Evolutionary conservation across 2,888 invertebrate species (phyloP), one percentile per base, ranked within the genome.

Genomic region (Julus scanicus): DNA sequence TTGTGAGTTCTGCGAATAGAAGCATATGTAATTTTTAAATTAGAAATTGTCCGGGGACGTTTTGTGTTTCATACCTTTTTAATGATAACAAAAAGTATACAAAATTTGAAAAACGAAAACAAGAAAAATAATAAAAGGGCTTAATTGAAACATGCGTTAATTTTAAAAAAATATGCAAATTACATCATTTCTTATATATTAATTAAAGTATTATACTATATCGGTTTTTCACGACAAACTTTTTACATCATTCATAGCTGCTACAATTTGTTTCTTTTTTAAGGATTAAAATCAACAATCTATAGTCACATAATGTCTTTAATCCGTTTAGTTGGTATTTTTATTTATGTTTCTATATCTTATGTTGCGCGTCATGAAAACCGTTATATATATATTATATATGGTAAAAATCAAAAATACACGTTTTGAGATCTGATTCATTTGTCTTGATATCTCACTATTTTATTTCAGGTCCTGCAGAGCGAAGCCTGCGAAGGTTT

Each of bases 51-150:
- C 17, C 53, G 53, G 11, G 13, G 53, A 53, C 53, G 53, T 53
- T 3, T 53, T 53, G 53, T 53, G 53, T 53, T 29, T 71, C 29
- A n/a, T 29, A 71, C 71, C 71, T 71, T 63, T 63, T 71, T 71
- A 71, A 71, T 71, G 71, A 71, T 71, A 71, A 71, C 29, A 71
- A 71, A 71, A 71, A 71, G 71, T 71, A 71, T 71, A 71, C 71
- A 71, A 71, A 71, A 71, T 71, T 71, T 71, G 71, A 20, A 71
- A 71, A 71, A 71, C 8, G 71, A 29, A 71, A 20, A 71, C 8
- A 71, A 29, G 17, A 53, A 17, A 53, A 53, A 53, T 53, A 71
- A 71, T 71, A 71, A 63, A 63, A 63, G 17, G 17, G n/a, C 63
- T 63, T 63, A 63, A 17, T 71, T 20, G 29, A 71, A 71, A 71